Conservation (phyloP, 2,888 invertebrate species). For the Cantharis flavilabris region DNA sequence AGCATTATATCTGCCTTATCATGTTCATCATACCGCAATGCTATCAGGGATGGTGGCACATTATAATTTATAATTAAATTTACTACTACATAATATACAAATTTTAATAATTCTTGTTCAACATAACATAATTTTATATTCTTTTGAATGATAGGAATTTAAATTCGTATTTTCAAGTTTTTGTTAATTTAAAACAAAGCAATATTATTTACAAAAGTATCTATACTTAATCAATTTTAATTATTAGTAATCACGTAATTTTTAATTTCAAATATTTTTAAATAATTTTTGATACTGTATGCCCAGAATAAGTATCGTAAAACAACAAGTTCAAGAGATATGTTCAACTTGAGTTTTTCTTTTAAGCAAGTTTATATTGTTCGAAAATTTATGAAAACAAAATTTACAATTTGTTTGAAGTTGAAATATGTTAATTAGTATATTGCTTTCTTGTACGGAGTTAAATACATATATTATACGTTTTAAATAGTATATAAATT, state of each 20-base stretch:
- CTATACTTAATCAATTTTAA: too few relatives aligned
- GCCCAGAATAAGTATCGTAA: neutral
- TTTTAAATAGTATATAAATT: too few relatives aligned
- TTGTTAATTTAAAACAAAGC: too few relatives aligned
- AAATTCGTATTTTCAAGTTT: neutral
- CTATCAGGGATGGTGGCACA: neutral
- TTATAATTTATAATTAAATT: neutral
- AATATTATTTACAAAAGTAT: neutral
- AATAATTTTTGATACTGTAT: neutral
- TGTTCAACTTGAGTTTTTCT: neutral
- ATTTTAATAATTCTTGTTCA: neutral
- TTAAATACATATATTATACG: too few relatives aligned
- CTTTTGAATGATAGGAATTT: neutral
- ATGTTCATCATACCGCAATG: neutral
- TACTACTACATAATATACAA: neutral
- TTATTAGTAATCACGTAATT: neutral
- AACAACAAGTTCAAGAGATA: too few relatives aligned
- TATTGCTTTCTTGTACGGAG: too few relatives aligned
- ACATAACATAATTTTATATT: neutral
- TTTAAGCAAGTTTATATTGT: neutral
- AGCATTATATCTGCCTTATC: neutral
- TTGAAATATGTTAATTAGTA: too few relatives aligned
- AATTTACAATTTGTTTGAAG: too few relatives aligned
- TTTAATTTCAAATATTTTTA: neutral
- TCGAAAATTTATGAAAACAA: too few relatives aligned